Evolutionary conservation across 2,888 invertebrate species (phyloP).

Genomic region (Volucella zonaria): DNA sequence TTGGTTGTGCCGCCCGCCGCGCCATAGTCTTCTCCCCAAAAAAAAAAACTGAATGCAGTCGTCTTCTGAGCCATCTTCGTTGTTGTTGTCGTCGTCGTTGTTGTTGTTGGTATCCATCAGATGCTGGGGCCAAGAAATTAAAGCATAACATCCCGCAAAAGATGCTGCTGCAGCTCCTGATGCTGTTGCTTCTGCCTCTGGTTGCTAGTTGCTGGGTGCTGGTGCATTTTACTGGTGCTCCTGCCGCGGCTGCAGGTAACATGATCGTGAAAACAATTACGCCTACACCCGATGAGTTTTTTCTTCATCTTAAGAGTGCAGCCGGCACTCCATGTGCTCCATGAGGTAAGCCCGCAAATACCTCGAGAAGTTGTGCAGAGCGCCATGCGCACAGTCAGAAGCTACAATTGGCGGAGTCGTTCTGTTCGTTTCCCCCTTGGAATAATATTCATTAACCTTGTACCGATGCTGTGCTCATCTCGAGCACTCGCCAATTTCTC

Average conservation of each 20-base stretch:
- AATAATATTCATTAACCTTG: conserved; percentile 73
- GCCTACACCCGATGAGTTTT: conserved; percentile 79
- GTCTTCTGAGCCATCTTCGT: neutral
- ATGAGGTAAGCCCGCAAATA: conserved; percentile 28
- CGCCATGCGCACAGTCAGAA: conserved; percentile 61
- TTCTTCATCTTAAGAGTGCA: neutral
- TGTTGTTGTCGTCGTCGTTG: neutral
- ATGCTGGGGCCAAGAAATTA: conserved; percentile 68
- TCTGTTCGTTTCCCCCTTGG: conserved; percentile 54
- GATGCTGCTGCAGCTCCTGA: conserved; percentile 68
- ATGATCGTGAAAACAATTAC: conserved; percentile 82
- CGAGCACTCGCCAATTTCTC: conserved; percentile 50
- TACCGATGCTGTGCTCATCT: conserved; percentile 49
- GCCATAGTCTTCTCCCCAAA: neutral
- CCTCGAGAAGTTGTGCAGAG: conserved; percentile 43
- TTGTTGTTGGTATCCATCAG: conserved; percentile 35
- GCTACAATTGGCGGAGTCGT: conserved; percentile 61
- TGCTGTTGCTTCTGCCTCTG: conserved; percentile 69
- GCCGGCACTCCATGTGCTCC: conserved; percentile 23
- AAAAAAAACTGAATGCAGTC: neutral
- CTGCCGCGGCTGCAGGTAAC: conserved; percentile 76
- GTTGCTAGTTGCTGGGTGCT: conserved; percentile 28
- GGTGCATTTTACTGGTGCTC: conserved; percentile 60
- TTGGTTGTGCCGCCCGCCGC: conserved; percentile 7
- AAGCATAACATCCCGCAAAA: conserved; percentile 72